Conservation (phyloP, 2,113 vertebrate species). For the Phodopus roborovskii region DNA sequence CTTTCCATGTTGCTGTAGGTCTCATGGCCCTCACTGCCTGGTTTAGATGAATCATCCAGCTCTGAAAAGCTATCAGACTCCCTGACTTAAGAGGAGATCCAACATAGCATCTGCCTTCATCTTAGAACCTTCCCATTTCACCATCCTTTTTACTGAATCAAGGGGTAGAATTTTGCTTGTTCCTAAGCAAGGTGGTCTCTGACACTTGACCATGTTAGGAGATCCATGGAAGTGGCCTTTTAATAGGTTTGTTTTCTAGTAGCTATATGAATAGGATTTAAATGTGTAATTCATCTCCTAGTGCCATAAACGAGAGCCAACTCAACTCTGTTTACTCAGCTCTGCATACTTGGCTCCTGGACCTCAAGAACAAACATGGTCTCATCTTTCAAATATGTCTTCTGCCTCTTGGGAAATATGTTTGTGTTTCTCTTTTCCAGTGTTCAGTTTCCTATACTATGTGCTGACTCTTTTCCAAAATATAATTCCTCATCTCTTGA, state of each 20-base stretch:
- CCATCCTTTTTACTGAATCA: background rate
- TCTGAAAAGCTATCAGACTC: background rate
- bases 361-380: background rate
- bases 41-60: background rate
- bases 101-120: background rate
- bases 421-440: background rate
- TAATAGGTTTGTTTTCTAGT: background rate
- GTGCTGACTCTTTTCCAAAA: background rate
- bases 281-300: background rate
- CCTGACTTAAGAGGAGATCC: background rate
- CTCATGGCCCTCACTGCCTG: background rate
- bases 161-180: background rate
- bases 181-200: background rate
- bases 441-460: background rate
- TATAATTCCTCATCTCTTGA: background rate
- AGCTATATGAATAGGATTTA: background rate
- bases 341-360: background rate
- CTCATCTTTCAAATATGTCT: background rate
- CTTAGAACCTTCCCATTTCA: background rate
- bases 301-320: background rate
- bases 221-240: background rate
- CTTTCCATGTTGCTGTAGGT: background rate
- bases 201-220: background rate
- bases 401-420: background rate
- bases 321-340: background rate